phyloP scores from a whole-genome alignment of 2,888 invertebrate species.

The Cactoblastis cactorum region DNA sequence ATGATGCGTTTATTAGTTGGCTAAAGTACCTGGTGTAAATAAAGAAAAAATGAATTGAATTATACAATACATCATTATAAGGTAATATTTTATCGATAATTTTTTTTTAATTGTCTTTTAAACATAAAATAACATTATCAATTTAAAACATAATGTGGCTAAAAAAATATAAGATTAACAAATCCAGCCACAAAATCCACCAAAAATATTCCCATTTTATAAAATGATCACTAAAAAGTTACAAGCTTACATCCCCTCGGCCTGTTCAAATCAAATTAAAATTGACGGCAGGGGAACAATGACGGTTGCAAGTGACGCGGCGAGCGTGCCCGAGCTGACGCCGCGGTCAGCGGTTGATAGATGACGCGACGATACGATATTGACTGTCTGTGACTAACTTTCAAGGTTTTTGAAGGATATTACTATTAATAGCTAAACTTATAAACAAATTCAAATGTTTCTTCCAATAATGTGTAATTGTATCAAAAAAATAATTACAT shows the following conservation, averaged over 20 bases:
- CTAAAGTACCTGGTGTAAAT: no score
- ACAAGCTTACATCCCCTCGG: conserved; percentile 25
- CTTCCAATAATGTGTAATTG: no score
- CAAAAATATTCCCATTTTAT: neutral
- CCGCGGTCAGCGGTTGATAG: neutral
- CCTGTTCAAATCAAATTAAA: conserved; percentile 64
- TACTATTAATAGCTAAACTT: no score
- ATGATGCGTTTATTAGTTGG: no score
- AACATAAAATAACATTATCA: no score
- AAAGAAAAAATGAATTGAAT: no score
- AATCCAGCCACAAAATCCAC: neutral
- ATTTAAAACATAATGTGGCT: neutral
- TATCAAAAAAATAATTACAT: no score
- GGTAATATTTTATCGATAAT: no score
- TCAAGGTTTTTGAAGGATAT: neutral
- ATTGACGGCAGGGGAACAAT: conserved; percentile 33
- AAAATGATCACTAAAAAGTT: conserved; percentile 5
- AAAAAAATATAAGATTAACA: neutral
- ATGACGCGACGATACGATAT: no score
- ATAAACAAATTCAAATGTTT: no score
- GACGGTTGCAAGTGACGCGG: conserved; percentile 15
- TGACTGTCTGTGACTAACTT: neutral
- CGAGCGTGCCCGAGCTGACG: neutral
- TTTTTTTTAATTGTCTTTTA: no score
- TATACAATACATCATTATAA: no score